Conservation (phyloP, 2,888 invertebrate genomes). For the Epinotia demarniana region DNA sequence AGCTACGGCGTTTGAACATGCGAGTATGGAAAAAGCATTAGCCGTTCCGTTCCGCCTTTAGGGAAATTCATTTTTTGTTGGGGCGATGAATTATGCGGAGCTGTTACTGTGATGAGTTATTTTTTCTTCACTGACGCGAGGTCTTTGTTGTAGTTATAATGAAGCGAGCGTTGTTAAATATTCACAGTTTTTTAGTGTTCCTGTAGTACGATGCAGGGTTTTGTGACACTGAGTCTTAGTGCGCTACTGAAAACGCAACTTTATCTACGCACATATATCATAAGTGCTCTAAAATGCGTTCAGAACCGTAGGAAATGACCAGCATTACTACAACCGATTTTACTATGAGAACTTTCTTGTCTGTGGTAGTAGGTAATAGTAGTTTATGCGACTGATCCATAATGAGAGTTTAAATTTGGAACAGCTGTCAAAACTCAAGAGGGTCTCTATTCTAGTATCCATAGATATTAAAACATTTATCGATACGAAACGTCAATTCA, state of each 20-base stretch:
- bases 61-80: constrained; percentile 39
- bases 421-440: too few species aligned
- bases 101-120: constrained; percentile 32
- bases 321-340: too few species aligned
- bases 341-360: too few species aligned
- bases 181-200: neutral
- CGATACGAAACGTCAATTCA: too few species aligned
- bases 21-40: constrained; percentile 56
- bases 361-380: too few species aligned
- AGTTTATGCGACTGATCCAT: too few species aligned
- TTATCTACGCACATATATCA: too few species aligned
- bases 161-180: neutral
- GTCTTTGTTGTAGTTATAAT: constrained; percentile 1
- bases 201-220: neutral
- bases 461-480: too few species aligned
- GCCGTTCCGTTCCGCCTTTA: constrained; percentile 36
- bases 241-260: neutral
- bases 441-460: too few species aligned
- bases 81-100: constrained; percentile 40
- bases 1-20: constrained; percentile 70
- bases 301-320: too few species aligned
- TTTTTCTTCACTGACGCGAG: constrained; percentile 14
- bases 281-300: too few species aligned
- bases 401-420: too few species aligned
- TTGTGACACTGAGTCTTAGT: neutral